phyloP scores from a whole-genome alignment of 1,140 invertebrate genomes.

The Dufourea novaeangliae region DNA sequence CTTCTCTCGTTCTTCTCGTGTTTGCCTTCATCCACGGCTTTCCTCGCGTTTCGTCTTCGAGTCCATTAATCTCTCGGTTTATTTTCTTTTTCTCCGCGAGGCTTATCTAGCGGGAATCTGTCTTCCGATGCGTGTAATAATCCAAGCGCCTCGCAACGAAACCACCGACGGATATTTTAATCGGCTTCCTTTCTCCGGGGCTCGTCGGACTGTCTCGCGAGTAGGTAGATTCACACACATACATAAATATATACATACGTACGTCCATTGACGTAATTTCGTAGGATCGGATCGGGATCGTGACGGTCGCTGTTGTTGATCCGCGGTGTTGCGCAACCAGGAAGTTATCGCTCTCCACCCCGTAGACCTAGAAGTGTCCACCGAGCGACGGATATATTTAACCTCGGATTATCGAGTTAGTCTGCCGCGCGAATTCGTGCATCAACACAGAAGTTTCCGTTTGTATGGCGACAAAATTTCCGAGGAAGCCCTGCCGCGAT shows the following conservation, averaged over 20 bases:
- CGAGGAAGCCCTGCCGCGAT: no score
- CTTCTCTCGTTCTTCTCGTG: neutral
- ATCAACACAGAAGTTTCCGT: no score
- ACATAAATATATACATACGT: no score
- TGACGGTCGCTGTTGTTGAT: neutral
- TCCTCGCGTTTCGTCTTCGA: neutral
- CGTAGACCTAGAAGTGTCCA: neutral
- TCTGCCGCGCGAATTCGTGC: no score
- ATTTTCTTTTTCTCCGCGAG: neutral
- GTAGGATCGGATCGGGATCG: neutral
- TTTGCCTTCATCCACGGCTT: constrained; percentile 3
- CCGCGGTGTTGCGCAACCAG: constrained; percentile 8
- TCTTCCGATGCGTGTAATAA: constrained; percentile 51
- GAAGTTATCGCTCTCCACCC: neutral
- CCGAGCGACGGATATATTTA: neutral
- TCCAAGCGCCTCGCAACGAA: neutral
- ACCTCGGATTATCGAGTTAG: neutral
- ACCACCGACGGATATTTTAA: constrained; percentile 43
- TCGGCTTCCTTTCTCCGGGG: constrained; percentile 19
- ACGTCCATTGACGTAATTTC: neutral
- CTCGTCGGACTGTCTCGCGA: neutral
- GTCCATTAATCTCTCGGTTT: constrained; percentile 11
- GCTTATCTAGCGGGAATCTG: constrained; percentile 47
- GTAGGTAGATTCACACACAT: no score
- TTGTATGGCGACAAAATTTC: no score